Evolutionary conservation across 2,888 invertebrate genomes (phyloP).

Genomic region (Phytoseiulus persimilis): DNA sequence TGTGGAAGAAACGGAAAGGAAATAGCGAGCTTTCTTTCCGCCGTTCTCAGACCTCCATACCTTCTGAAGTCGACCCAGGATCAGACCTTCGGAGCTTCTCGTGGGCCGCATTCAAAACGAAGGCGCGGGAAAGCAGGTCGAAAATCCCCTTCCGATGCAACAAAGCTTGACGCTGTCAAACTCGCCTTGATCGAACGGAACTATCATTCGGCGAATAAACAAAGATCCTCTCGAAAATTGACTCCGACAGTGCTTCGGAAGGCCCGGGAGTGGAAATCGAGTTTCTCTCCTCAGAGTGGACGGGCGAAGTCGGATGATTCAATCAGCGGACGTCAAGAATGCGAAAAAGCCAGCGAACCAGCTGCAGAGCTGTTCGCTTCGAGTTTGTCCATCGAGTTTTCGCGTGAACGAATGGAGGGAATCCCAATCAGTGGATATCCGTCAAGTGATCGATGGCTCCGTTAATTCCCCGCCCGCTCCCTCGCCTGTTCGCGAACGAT

Average conservation of each 20-base stretch:
- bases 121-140: no score
- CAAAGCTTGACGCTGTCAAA: no score
- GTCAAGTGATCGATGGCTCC: constrained; percentile 38
- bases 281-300: not conserved
- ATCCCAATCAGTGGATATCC: constrained; percentile 35
- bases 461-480: constrained; percentile 7
- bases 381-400: not conserved
- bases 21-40: no score
- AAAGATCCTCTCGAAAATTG: not conserved
- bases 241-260: not conserved
- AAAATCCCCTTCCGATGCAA: no score
- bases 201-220: not conserved
- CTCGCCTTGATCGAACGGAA: not conserved
- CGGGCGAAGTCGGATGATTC: not conserved
- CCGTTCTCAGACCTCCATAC: no score
- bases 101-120: no score
- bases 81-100: no score
- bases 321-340: not conserved
- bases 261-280: not conserved
- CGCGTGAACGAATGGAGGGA: not conserved
- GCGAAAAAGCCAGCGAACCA: not conserved
- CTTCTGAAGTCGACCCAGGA: no score
- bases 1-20: no score
- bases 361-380: not conserved
- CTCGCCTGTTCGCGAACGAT: not conserved